Evolutionary conservation across 2,888 invertebrate genomes (phyloP).

Genomic region (Lymantria monacha): DNA sequence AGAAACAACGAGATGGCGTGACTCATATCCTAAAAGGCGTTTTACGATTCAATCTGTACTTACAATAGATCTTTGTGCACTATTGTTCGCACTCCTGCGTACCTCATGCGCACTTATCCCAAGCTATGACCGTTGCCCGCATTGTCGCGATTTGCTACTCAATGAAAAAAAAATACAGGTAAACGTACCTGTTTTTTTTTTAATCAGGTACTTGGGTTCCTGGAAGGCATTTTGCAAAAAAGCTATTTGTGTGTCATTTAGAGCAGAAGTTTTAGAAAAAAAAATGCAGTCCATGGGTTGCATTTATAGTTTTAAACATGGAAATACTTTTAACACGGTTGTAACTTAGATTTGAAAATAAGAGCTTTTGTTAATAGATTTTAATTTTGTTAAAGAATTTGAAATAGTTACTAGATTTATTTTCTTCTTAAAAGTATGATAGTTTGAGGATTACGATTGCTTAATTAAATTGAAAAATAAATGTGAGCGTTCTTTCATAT

Average conservation of each 20-base stretch:
- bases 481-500: too few species aligned
- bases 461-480: too few species aligned
- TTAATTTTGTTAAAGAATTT: too few species aligned
- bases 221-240: conserved; percentile 35
- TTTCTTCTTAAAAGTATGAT: too few species aligned
- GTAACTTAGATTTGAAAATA: not conserved
- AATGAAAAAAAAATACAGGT: conserved; percentile 46
- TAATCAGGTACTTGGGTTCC: conserved; percentile 37
- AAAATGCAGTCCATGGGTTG: conserved; percentile 11
- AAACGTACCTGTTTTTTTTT: conserved; percentile 60
- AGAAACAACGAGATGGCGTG: conserved; percentile 11
- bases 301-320: not conserved
- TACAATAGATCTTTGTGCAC: conserved; percentile 26
- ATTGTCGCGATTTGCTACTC: conserved; percentile 73
- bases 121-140: conserved; percentile 49
- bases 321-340: not conserved
- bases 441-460: too few species aligned
- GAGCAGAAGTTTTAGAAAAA: conserved; percentile 30
- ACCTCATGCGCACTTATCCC: conserved; percentile 38
- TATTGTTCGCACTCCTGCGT: conserved; percentile 23
- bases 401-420: too few species aligned
- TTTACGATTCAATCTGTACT: conserved; percentile 31
- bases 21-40: conserved; percentile 30
- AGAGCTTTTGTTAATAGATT: too few species aligned
- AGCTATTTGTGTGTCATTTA: conserved; percentile 21